Conservation (phyloP, 2,888 invertebrate species). For the Nephrotoma appendiculata region DNA sequence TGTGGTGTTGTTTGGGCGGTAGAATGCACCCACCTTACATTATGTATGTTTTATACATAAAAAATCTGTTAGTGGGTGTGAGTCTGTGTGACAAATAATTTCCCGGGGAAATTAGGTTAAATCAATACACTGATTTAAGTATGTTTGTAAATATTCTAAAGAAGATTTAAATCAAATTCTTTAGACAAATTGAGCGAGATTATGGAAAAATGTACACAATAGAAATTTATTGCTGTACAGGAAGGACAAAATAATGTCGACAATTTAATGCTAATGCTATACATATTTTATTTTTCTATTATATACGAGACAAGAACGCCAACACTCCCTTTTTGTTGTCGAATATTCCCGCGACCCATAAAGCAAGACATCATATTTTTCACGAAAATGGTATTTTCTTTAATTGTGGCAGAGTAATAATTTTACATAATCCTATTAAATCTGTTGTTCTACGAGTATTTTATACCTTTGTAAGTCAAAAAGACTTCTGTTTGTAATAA, state of each 20-base stretch:
- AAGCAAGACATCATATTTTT: background rate
- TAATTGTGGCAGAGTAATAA: background rate
- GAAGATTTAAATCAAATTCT: background rate
- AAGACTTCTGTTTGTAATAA: background rate
- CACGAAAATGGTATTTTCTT: background rate
- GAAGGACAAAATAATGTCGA: background rate
- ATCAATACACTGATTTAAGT: background rate
- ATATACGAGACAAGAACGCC: background rate
- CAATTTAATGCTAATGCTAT: background rate
- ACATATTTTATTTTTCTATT: background rate
- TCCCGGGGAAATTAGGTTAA: background rate
- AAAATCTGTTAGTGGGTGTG: background rate
- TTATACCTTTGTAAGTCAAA: background rate
- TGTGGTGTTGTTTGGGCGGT: no score
- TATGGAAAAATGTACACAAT: background rate
- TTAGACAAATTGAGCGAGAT: background rate
- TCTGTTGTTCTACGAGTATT: background rate
- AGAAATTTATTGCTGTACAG: background rate
- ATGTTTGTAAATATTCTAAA: background rate
- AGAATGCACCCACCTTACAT: no score
- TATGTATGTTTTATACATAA: no score
- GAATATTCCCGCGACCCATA: background rate
- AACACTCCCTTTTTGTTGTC: no score
- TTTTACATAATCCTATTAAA: background rate
- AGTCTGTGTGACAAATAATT: background rate